These are phyloP conservation scores for Lepisosteus osseus DNA, from an alignment of 2,113 vertebrate species.

Conservation along the genomic window DNA sequence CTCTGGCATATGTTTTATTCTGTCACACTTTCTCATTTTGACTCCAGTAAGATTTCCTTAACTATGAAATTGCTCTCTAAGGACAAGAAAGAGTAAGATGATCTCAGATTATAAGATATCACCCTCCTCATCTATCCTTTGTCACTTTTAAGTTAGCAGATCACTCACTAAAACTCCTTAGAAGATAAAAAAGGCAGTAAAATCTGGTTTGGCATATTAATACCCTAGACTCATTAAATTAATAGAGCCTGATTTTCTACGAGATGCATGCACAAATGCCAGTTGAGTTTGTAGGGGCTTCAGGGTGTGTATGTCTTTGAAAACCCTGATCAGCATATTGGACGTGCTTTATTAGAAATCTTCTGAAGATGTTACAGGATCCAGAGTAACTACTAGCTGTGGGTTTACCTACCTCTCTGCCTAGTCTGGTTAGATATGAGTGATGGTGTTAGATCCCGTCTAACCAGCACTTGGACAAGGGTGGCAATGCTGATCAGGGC, in stretches of 20 bases:
- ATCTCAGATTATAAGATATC: conserved; percentile 53
- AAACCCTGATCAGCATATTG: conserved; percentile 70
- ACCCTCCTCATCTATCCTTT: conserved; percentile 45
- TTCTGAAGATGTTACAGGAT: conserved; percentile 68
- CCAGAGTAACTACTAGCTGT: conserved; percentile 61
- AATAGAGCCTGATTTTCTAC: conserved; percentile 65
- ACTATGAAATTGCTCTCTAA: conserved; percentile 54
- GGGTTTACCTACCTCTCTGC: conserved; percentile 60
- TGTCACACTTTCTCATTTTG: conserved; percentile 32
- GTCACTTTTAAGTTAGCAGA: conserved; percentile 56
- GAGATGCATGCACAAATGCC: conserved; percentile 54
- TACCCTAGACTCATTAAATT: conserved; percentile 72
- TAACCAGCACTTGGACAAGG: conserved; percentile 35
- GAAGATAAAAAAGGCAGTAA: conserved; percentile 53
- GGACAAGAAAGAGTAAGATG: conserved; percentile 49
- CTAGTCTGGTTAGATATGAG: conserved; percentile 64
- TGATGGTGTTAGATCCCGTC: conserved; percentile 51
- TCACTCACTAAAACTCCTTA: conserved; percentile 52
- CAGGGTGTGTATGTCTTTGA: conserved; percentile 64
- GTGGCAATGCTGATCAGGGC: conserved; percentile 59
- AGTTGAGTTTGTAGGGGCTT: conserved; percentile 71
- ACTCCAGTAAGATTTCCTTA: conserved; percentile 44
- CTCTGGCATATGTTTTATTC: conserved; percentile 43
- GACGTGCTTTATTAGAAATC: conserved; percentile 64
- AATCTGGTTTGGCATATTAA: conserved; percentile 67